phyloP scores from a whole-genome alignment of 2,113 vertebrate genomes.

The Engraulis encrasicolus region DNA sequence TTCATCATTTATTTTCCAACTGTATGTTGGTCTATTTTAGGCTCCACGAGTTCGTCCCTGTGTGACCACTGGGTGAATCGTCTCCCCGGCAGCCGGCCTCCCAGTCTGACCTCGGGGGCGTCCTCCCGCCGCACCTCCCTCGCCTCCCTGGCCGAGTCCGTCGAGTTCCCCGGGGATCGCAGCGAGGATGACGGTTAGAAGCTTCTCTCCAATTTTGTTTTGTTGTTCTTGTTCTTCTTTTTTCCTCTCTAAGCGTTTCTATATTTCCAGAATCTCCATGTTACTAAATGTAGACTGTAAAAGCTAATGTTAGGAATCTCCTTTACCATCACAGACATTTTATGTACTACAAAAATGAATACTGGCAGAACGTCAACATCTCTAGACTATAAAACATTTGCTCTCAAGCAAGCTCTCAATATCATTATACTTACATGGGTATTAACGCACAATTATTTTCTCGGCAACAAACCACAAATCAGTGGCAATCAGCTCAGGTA shows the following conservation, averaged over 20 bases:
- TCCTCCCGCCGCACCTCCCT: slow-evolving; percentile 94
- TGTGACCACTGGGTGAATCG: slow-evolving; percentile 98
- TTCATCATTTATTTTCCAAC: no score
- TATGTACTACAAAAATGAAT: not conserved
- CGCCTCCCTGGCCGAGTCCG: slow-evolving; percentile 91
- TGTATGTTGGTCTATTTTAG: slow-evolving; percentile 63
- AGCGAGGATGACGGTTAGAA: slow-evolving; percentile 93
- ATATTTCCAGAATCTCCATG: not conserved
- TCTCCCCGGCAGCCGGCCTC: slow-evolving; percentile 89
- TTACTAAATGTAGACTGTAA: not conserved
- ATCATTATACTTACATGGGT: no score
- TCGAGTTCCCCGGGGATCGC: slow-evolving; percentile 87
- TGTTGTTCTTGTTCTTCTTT: not conserved
- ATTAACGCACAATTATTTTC: no score
- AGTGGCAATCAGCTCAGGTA: no score
- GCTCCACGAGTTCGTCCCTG: slow-evolving; percentile 95
- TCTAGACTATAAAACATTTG: no score
- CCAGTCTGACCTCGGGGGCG: slow-evolving; percentile 91
- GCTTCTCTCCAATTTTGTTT: not conserved
- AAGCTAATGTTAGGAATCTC: no score
- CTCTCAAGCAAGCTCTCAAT: no score
- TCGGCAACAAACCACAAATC: no score
- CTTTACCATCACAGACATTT: not conserved
- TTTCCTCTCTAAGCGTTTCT: no score
- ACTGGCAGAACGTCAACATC: no score